Evolutionary conservation across 2,797 vertebrate genomes (phyloP), one percentile per base, ranked within the genome.

Genomic region (Serranus cabrilla): DNA sequence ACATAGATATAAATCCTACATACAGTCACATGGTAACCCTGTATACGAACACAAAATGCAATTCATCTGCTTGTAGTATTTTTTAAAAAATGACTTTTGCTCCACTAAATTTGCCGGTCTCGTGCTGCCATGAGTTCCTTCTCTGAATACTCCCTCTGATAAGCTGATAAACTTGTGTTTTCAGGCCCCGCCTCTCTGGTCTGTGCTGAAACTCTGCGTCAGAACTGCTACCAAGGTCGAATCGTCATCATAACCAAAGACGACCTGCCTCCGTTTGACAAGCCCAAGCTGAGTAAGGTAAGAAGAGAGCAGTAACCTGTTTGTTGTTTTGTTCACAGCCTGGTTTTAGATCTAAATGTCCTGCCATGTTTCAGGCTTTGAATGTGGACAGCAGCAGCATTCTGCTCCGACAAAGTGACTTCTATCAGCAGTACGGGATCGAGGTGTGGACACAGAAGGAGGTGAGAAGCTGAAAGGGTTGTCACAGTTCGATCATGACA

Each of bases 271-370:
- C 97, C 97, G 0, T 96, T 95, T 8, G 97, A 98, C 93, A 96
- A 95, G 65, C 79, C 96, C 75, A 97, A 96, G 82, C 92, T 98
- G 55, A 98, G 95, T 85, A 97, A 98, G 95, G 97, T 97, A 54
- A 0, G 73, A 7, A 16, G 6, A 37, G 8, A 27, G 34, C n/a
- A n/a, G 4, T 23, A 23, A 40, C 17, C 27, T 20, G 9, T 45
- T 34, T 45, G 37, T 7, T 4, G 43, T 58, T 11, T 40, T 52
- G 40, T 39, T 2, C 1, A 45, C 17, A 43, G 13, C 45, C 31
- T 71, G 13, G 31, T 20, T 39, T 37, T n/a, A 61, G 7, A 54
- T 14, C 4, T 5, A n/a, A 7, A 59, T 25, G 11, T 2, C 6
- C 0, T 37, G 23, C 0, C 46, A 13, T 71, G 11, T 67, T 75